Percentiles rank a stretch among this genome's conserved stretches.
Conservation (phyloP, 53 echinoderm and acorn worm species). For the Paelopatides confundens region DNA sequence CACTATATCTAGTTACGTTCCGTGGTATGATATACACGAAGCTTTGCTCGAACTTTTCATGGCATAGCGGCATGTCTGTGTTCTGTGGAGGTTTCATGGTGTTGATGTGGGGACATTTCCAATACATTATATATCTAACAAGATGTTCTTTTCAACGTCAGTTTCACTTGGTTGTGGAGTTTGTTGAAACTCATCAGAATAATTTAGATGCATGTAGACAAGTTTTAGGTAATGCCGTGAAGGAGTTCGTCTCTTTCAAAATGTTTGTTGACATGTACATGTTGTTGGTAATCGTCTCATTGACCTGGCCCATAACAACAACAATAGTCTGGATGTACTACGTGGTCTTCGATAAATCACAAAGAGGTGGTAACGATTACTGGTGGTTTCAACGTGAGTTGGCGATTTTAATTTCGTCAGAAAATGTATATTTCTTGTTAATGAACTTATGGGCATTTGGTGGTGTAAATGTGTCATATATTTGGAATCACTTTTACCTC, state of each 20-base stretch:
- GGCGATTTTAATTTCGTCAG: slow-evolving; percentile 68
- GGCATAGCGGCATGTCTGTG: slow-evolving; percentile 57
- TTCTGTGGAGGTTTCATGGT: slow-evolving; percentile 42
- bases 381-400: slow-evolving; percentile 26
- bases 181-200: slow-evolving; percentile 61
- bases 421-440: slow-evolving; percentile 57
- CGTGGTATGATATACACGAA: slow-evolving; percentile 48
- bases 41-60: slow-evolving; percentile 4
- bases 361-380: neutral
- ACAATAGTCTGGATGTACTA: slow-evolving; percentile 72
- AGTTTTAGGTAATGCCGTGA: slow-evolving; percentile 42
- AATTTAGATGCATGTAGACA: slow-evolving; percentile 68
- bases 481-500: slow-evolving; percentile 65
- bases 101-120: slow-evolving; percentile 71
- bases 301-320: slow-evolving; percentile 70
- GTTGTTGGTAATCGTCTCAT: slow-evolving; percentile 62
- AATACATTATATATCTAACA: slow-evolving; percentile 70
- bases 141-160: slow-evolving; percentile 76
- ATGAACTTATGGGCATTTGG: slow-evolving; percentile 69
- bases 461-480: slow-evolving; percentile 54
- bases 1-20: slow-evolving; percentile 22
- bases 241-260: slow-evolving; percentile 68
- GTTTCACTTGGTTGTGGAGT: slow-evolving; percentile 61
- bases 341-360: slow-evolving; percentile 12
- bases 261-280: slow-evolving; percentile 67